phyloP scores from a whole-genome alignment of 2,113 vertebrate genomes.

The Mesembrinibis cayennensis region DNA sequence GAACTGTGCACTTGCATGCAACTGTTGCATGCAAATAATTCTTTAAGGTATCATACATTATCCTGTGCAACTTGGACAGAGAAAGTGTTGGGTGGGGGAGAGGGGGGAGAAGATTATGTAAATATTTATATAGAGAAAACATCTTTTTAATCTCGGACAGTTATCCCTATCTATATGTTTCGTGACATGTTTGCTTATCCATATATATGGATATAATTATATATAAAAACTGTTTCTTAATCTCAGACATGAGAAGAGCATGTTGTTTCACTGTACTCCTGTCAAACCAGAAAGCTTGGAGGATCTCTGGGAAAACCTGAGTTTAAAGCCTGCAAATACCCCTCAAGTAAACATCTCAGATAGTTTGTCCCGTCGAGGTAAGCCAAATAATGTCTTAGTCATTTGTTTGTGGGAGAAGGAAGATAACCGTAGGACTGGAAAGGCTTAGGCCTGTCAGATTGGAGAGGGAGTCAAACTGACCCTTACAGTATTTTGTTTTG shows the following conservation, averaged over 20 bases:
- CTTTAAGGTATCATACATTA: neutral
- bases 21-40: neutral
- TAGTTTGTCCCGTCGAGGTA: conserved; percentile 84
- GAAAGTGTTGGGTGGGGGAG: neutral
- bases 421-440: neutral
- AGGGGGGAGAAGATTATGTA: neutral
- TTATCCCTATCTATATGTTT: neutral
- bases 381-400: neutral
- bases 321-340: conserved; percentile 79
- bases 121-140: neutral
- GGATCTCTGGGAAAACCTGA: conserved; percentile 89
- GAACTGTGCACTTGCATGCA: neutral
- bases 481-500: neutral
- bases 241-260: conserved; percentile 76
- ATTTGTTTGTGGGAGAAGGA: neutral
- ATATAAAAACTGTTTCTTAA: neutral
- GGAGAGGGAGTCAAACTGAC: neutral
- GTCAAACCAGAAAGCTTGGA: conserved; percentile 83
- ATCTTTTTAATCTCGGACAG: neutral
- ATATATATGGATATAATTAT: neutral
- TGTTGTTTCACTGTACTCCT: conserved; percentile 72
- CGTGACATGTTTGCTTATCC: neutral
- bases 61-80: neutral
- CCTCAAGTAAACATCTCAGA: conserved; percentile 78
- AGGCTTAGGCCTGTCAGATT: neutral